These are phyloP conservation scores for Plodia interpunctella DNA, from an alignment of 1,140 invertebrate species.

Conservation along the genomic window DNA sequence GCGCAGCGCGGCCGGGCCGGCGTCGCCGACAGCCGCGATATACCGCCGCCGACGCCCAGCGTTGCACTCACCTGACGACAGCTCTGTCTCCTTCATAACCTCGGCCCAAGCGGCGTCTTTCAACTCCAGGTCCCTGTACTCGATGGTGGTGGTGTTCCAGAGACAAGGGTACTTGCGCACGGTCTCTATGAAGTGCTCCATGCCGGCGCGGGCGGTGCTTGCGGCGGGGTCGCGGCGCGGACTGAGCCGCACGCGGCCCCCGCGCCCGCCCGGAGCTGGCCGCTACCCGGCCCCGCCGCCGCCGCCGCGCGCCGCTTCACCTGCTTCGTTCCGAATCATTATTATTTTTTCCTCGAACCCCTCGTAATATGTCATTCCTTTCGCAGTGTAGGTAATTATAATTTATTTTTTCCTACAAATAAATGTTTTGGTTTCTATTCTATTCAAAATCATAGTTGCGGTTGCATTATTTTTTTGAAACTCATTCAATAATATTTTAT, in stretches of 20 bases:
- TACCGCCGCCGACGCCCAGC: neutral
- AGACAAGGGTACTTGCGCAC: slow-evolving; percentile 67
- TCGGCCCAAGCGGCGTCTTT: slow-evolving; percentile 69
- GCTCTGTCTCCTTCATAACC: slow-evolving; percentile 68
- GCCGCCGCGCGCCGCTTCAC: slow-evolving; percentile 11
- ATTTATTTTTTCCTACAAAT: no score
- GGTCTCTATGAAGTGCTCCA: slow-evolving; percentile 65
- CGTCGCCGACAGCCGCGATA: neutral
- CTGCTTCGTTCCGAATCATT: neutral
- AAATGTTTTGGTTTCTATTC: no score
- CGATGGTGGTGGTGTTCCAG: slow-evolving; percentile 66
- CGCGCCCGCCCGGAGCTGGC: neutral
- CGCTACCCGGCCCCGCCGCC: slow-evolving; percentile 14
- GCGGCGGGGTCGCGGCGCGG: slow-evolving; percentile 24
- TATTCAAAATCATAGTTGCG: no score
- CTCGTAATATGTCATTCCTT: no score
- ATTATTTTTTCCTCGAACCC: no score
- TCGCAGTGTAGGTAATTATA: no score
- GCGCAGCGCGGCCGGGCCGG: neutral
- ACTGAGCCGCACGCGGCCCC: slow-evolving; percentile 21
- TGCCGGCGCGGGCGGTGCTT: slow-evolving; percentile 28
- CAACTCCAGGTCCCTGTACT: slow-evolving; percentile 68
- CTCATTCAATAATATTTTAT: no score
- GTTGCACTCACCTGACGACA: slow-evolving; percentile 51
- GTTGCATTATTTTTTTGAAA: no score